Base-by-base conservation (phyloP, 2,797 vertebrate species). In the Manis javanica region DNA sequence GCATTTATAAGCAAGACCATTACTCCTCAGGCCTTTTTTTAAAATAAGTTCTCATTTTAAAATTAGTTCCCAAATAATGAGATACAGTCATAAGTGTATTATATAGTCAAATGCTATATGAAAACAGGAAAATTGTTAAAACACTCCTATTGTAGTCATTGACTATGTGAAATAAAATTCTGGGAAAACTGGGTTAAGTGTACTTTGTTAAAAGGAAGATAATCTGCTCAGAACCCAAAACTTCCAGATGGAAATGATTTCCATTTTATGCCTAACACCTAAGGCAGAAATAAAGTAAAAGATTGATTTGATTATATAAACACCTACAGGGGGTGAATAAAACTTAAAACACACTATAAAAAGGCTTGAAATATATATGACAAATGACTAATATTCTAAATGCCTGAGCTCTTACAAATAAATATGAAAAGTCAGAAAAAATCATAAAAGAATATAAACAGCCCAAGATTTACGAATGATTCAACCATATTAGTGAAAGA, bases 11-110 rank as follows among this genome's bases (percentile, higher is more conserved):
- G 89, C 39, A 92, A 77, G 66, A 90, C 10, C 3, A 83, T 64
- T 16, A 55, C 16, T 86, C 18, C 18, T 75, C 3, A 29, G 69
- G 34, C 3, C 24, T 77, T 61, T 53, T 68, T 84, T 55, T 75
- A 84, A 74, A 53, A 31, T 46, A 64, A 63, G 39, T n/a, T 92
- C 21, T 87, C 15, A 83, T 72, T 92, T 92, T 78, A 87, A 92
- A 94, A 87, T 96, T 69, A 53, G n/a, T 85, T 95, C 23, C 84
- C 55, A 90, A 86, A 71, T 85, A 94, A n/a, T 64, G 66, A 64
- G 49, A 82, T 26, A 79, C 12, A 81, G 46, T 68, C 24, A 3
- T 77, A 61, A 42, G 16, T 64, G 75, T 93, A 78, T 93, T 89
- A 63, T 51, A 55, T 87, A 86, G 89, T 82, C 53, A 68, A 91